phyloP scores from a whole-genome alignment of 2,113 vertebrate genomes.

The Leptodactylus fuscus region DNA sequence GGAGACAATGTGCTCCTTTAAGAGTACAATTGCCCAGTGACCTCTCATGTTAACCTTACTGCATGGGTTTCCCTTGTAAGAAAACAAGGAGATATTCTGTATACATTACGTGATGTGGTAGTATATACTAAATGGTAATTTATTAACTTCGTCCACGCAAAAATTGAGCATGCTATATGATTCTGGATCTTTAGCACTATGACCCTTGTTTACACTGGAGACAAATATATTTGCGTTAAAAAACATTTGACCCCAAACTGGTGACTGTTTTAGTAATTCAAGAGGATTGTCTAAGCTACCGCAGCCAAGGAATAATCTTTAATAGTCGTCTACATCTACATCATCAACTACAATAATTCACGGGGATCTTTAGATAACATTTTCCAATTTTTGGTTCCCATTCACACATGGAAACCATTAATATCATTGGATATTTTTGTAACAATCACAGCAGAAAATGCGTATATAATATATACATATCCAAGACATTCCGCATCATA shows the following conservation, averaged over 20 bases:
- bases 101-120: conserved; percentile 27
- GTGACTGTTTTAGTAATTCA: not conserved
- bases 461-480: too few species aligned
- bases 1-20: conserved; percentile 54
- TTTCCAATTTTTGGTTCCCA: too few species aligned
- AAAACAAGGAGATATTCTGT: conserved; percentile 51
- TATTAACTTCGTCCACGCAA: conserved; percentile 14
- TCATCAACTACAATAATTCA: too few species aligned
- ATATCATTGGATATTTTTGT: too few species aligned
- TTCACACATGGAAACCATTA: too few species aligned
- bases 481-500: too few species aligned
- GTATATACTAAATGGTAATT: conserved; percentile 34
- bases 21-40: conserved; percentile 49
- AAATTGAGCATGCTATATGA: not conserved
- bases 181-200: not conserved
- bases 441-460: too few species aligned
- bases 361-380: too few species aligned
- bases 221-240: too few species aligned
- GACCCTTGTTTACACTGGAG: not conserved
- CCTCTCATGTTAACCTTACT: conserved; percentile 45
- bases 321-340: too few species aligned
- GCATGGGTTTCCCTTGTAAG: conserved; percentile 46
- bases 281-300: not conserved
- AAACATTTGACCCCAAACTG: too few species aligned
- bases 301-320: too few species aligned